Percentiles rank a stretch among this genome's conserved stretches.
Conservation (phyloP, 2,888 invertebrate genomes). For the Dolomedes plantarius region DNA sequence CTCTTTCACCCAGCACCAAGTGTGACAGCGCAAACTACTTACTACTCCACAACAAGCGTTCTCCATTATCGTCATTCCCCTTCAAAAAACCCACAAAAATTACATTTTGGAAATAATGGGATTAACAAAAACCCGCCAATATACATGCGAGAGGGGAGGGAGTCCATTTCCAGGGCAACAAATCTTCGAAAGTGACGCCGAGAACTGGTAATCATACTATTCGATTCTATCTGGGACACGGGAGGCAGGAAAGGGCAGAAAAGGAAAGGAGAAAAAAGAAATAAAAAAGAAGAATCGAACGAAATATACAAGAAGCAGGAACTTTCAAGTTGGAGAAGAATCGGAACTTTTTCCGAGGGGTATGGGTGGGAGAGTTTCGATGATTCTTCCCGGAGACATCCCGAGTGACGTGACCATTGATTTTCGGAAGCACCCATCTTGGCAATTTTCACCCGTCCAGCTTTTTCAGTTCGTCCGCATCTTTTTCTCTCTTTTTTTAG, state of each 20-base stretch:
- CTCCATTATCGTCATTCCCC: too few species aligned
- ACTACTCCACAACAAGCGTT: too few species aligned
- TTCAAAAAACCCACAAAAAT: too few species aligned
- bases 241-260: background rate
- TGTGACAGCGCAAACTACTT: too few species aligned
- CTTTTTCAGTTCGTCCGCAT: background rate
- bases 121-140: background rate
- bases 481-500: too few species aligned
- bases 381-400: background rate
- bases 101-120: too few species aligned
- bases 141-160: background rate
- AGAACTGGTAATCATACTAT: conserved; percentile 11
- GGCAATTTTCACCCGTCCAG: background rate
- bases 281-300: background rate
- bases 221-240: conserved; percentile 4
- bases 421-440: conserved; percentile 1
- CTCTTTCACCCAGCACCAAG: too few species aligned
- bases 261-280: background rate
- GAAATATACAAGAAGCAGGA: background rate
- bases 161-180: background rate
- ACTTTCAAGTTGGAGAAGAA: background rate
- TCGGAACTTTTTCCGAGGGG: background rate
- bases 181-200: background rate
- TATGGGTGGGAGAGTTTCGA: background rate
- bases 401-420: conserved; percentile 7